Conservation (phyloP, 2,113 vertebrate genomes). For the Apaloderma vittatum region DNA sequence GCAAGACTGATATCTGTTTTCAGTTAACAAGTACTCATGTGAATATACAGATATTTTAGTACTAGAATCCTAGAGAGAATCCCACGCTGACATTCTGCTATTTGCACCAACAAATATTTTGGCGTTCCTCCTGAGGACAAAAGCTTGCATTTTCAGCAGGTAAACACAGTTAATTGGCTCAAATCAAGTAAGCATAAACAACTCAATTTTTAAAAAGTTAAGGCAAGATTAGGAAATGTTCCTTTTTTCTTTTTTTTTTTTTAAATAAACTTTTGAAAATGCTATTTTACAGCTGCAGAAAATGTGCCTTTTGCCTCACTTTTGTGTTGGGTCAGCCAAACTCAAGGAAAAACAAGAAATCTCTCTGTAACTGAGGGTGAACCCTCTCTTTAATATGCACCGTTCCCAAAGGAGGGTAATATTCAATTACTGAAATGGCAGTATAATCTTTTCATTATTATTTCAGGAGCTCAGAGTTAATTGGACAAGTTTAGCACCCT, state of each 20-base stretch:
- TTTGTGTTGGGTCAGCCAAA: not conserved
- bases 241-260: not conserved
- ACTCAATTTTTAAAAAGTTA: not conserved
- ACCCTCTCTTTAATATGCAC: not conserved
- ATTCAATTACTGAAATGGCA: slow-evolving; percentile 27
- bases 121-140: not conserved
- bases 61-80: not conserved
- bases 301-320: not conserved
- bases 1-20: not conserved
- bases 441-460: slow-evolving; percentile 39
- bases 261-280: not conserved
- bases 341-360: not conserved
- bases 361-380: not conserved
- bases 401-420: not conserved
- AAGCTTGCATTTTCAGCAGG: not conserved
- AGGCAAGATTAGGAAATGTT: not conserved
- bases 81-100: not conserved
- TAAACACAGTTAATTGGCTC: not conserved
- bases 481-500: slow-evolving; percentile 5
- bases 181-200: not conserved
- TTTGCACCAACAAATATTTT: not conserved
- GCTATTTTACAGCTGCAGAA: not conserved
- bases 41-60: not conserved
- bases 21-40: not conserved
- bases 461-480: slow-evolving; percentile 33